These are phyloP conservation scores for Paramuricea clavata DNA, from an alignment of 92 coral and sea anemone genomes.

Conservation along the genomic window DNA sequence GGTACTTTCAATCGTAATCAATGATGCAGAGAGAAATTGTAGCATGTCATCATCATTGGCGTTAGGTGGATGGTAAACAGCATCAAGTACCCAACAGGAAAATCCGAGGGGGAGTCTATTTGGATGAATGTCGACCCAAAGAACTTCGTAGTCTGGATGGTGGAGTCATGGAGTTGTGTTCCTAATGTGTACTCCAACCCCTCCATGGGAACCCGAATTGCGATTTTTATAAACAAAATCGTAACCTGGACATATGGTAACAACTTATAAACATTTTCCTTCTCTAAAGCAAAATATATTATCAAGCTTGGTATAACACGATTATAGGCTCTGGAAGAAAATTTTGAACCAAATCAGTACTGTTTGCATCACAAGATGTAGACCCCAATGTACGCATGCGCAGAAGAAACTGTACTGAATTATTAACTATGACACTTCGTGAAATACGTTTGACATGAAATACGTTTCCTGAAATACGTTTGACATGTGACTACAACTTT, in stretches of 20 bases:
- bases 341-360: too few species aligned
- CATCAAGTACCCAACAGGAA: conserved; percentile 22
- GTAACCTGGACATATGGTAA: conserved; percentile 43
- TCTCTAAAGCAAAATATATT: too few species aligned
- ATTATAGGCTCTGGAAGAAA: too few species aligned
- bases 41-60: conserved; percentile 51
- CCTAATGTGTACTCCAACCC: conserved; percentile 49
- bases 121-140: conserved; percentile 39
- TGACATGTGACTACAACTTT: too few species aligned
- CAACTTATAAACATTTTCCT: too few species aligned
- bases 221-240: conserved; percentile 47
- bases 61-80: conserved; percentile 51
- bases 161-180: conserved; percentile 29
- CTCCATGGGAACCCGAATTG: conserved; percentile 53
- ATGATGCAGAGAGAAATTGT: conserved; percentile 15
- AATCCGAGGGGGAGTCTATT: conserved; percentile 38
- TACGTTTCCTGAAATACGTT: too few species aligned
- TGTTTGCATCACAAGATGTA: too few species aligned
- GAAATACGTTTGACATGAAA: too few species aligned
- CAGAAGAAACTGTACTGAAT: too few species aligned
- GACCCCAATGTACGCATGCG: too few species aligned
- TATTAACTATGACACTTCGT: too few species aligned
- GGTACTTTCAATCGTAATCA: neutral
- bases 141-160: conserved; percentile 48
- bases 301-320: too few species aligned